Evolutionary conservation across 2,113 vertebrate species (phyloP).

Genomic region (Deroptyus accipitrinus): DNA sequence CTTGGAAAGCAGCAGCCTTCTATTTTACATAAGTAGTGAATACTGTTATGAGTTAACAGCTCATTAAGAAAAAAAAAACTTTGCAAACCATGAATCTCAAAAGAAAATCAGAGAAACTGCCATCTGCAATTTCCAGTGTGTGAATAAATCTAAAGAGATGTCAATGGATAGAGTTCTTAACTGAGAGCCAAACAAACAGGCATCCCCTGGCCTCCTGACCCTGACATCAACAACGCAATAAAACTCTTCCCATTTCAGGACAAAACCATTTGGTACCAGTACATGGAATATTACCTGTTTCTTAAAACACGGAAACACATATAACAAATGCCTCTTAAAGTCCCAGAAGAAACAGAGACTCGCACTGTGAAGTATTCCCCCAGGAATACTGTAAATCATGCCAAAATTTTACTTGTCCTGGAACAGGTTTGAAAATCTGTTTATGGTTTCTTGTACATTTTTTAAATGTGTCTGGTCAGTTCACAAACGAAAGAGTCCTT

Average conservation of each 20-base stretch:
- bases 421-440: constrained; percentile 66
- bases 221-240: constrained; percentile 16
- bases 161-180: constrained; percentile 29
- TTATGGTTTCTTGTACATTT: constrained; percentile 54
- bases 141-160: constrained; percentile 61
- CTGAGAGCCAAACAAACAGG: constrained; percentile 36
- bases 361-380: constrained; percentile 47
- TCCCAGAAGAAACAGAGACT: constrained; percentile 42
- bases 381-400: constrained; percentile 61
- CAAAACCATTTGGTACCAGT: constrained; percentile 21
- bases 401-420: constrained; percentile 55
- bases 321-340: constrained; percentile 52
- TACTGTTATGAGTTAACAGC: constrained; percentile 68
- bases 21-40: constrained; percentile 45
- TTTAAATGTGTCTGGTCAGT: constrained; percentile 30
- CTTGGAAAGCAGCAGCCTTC: constrained; percentile 33
- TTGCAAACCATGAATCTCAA: constrained; percentile 58
- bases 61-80: constrained; percentile 61
- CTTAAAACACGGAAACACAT: constrained; percentile 18
- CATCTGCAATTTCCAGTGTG: constrained; percentile 50
- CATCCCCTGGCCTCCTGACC: constrained; percentile 63
- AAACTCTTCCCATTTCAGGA: constrained; percentile 37
- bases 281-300: constrained; percentile 15
- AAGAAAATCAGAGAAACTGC: constrained; percentile 47
- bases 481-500: neutral